Conservation (phyloP, 2,888 invertebrate genomes). For the Macaria notata region DNA sequence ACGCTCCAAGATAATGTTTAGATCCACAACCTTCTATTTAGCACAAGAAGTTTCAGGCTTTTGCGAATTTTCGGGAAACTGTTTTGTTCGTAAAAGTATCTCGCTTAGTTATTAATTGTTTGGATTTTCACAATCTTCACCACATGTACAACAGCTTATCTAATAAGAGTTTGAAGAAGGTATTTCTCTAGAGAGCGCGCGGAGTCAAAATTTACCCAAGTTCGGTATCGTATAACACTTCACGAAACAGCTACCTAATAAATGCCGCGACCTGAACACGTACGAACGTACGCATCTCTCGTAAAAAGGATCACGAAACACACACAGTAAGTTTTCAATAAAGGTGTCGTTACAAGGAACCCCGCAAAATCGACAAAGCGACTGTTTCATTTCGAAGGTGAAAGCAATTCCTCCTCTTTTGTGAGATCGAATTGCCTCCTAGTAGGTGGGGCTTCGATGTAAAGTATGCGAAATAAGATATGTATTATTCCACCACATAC, state of each 20-base stretch:
- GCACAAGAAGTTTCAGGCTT: conserved; percentile 47
- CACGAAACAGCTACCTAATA: conserved; percentile 37
- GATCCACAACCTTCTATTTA: conserved; percentile 47
- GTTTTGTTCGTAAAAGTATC: conserved; percentile 27
- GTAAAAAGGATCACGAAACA: conserved; percentile 55
- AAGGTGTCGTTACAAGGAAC: conserved; percentile 64
- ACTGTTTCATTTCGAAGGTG: conserved; percentile 71
- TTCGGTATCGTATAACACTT: conserved; percentile 26
- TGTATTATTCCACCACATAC: conserved; percentile 45
- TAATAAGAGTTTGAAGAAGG: conserved; percentile 25
- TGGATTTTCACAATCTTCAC: conserved; percentile 13
- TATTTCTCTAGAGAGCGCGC: conserved; percentile 13
- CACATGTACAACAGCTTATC: conserved; percentile 8
- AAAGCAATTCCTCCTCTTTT: conserved; percentile 70
- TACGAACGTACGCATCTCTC: conserved; percentile 45
- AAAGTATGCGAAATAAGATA: conserved; percentile 54
- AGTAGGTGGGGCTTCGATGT: conserved; percentile 63
- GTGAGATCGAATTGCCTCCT: conserved; percentile 67
- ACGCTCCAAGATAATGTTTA: conserved; percentile 43
- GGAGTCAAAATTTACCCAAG: conserved; percentile 21
- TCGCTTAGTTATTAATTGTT: conserved; percentile 21
- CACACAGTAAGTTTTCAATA: conserved; percentile 64
- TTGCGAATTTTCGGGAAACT: conserved; percentile 38
- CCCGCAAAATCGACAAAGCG: conserved; percentile 68
- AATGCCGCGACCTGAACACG: conserved; percentile 42